Conservation (phyloP, 2,113 vertebrate genomes). For the Oceanodroma tethys region DNA sequence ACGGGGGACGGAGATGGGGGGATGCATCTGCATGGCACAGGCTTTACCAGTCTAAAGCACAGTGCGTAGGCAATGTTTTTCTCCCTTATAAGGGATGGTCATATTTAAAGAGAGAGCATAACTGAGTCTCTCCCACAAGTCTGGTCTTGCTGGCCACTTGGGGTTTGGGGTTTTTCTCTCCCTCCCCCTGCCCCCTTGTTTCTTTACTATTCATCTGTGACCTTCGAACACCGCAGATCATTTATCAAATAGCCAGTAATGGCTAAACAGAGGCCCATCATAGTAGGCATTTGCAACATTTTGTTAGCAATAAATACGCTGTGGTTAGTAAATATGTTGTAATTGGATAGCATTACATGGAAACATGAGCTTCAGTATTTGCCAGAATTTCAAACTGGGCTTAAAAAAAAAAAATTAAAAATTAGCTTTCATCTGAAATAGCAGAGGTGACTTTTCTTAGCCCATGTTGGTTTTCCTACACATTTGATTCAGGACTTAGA, state of each 20-base stretch:
- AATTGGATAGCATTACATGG: neutral
- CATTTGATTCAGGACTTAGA: neutral
- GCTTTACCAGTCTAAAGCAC: too few species aligned
- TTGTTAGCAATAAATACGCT: neutral
- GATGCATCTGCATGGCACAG: neutral
- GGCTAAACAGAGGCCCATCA: neutral
- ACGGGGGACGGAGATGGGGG: neutral
- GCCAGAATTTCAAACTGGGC: neutral
- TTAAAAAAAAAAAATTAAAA: neutral
- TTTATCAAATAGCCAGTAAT: neutral
- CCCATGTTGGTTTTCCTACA: neutral
- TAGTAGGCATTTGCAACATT: neutral
- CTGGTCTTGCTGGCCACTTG: neutral
- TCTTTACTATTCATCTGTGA: neutral
- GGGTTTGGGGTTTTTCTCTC: neutral
- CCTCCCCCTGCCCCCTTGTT: neutral
- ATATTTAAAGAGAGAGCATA: neutral
- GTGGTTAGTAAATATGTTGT: neutral
- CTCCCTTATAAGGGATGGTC: conserved; percentile 32
- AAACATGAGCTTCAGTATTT: neutral
- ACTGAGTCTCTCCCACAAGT: neutral
- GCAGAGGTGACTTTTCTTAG: neutral
- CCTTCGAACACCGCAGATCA: neutral
- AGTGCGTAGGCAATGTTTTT: too few species aligned
- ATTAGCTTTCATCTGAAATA: neutral